These are phyloP conservation scores for Gasterosteus aculeatus DNA, from an alignment of 2,113 vertebrate species.

Conservation along the genomic window DNA sequence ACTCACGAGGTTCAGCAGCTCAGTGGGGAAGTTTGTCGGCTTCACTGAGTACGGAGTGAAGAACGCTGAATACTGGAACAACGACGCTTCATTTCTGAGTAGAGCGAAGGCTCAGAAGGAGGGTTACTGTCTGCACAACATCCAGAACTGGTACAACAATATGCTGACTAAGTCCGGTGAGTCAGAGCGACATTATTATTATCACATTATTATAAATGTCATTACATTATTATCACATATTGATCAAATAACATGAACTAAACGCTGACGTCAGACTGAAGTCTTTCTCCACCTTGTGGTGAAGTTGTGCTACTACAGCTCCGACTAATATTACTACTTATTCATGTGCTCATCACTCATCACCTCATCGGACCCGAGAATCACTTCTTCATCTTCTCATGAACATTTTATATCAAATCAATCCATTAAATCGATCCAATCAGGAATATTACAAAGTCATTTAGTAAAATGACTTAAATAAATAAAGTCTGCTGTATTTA, in stretches of 20 bases:
- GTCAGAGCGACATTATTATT: constrained; percentile 3
- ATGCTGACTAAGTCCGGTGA: constrained; percentile 55
- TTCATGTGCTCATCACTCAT: too few species aligned
- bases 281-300: neutral
- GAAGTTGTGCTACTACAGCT: neutral
- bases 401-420: too few species aligned
- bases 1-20: neutral
- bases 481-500: too few species aligned
- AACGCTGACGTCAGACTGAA: neutral
- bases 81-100: accelerated
- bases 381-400: too few species aligned
- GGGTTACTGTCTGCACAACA: neutral
- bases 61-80: accelerated
- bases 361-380: too few species aligned
- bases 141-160: accelerated
- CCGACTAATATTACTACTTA: too few species aligned
- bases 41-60: neutral
- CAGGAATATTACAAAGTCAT: too few species aligned
- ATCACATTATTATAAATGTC: too few species aligned
- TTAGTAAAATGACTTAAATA: too few species aligned
- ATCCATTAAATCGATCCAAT: too few species aligned
- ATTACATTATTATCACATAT: too few species aligned
- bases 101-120: neutral
- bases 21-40: constrained; percentile 6
- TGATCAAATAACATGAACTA: too few species aligned